Evolutionary conservation across 2,888 invertebrate species (phyloP).

Genomic region (Neocrepidodera transversa): DNA sequence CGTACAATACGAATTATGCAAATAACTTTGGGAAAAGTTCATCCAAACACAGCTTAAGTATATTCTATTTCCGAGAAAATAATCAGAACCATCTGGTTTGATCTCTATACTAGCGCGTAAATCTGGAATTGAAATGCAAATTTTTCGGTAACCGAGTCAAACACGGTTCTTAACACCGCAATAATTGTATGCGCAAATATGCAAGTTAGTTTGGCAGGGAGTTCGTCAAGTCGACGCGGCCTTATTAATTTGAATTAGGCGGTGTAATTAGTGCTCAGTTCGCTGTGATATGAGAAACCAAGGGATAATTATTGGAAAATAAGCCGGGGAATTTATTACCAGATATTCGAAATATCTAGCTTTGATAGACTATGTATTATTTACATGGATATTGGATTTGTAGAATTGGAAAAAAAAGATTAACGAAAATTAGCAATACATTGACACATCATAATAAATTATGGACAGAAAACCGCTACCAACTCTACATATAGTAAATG

Average conservation of each 20-base stretch:
- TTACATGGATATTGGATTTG: too few species aligned
- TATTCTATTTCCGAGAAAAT: constrained; percentile 19
- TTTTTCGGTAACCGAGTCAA: constrained; percentile 37
- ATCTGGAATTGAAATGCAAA: constrained; percentile 40
- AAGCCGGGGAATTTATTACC: constrained; percentile 23
- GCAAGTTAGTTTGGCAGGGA: constrained; percentile 37
- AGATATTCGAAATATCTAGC: too few species aligned
- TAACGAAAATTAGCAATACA: too few species aligned
- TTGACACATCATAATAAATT: too few species aligned
- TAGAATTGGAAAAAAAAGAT: too few species aligned
- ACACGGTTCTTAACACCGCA: constrained; percentile 38
- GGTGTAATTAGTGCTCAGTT: constrained; percentile 38
- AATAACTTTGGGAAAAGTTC: neutral
- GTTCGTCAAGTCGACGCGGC: constrained; percentile 36
- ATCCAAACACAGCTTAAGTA: constrained; percentile 5
- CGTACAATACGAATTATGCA: neutral
- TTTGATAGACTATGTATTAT: too few species aligned
- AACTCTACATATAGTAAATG: too few species aligned
- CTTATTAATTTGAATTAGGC: constrained; percentile 38
- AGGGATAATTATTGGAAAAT: constrained; percentile 32
- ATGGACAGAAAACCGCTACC: too few species aligned
- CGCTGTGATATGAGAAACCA: constrained; percentile 35
- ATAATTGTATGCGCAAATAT: constrained; percentile 41
- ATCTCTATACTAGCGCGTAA: constrained; percentile 23
- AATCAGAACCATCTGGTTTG: constrained; percentile 28